Percentiles rank a stretch among this genome's conserved stretches.
phyloP scores from a whole-genome alignment of 2,113 vertebrate species.

The Oostethus manadensis region DNA sequence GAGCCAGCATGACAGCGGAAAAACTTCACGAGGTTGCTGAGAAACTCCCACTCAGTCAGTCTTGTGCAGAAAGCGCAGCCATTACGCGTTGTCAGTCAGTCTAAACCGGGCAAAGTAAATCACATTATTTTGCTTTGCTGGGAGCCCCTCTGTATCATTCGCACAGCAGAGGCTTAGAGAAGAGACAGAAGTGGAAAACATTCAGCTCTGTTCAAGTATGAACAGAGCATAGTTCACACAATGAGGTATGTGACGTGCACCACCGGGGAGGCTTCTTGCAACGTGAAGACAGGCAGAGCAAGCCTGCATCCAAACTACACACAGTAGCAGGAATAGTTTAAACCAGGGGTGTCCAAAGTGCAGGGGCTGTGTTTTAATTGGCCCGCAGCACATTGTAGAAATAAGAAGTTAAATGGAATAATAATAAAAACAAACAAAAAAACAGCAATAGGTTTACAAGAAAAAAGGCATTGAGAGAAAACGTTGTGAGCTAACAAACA shows the following conservation, averaged over 20 bases:
- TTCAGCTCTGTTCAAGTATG: constrained; percentile 18
- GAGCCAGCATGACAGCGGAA: constrained; percentile 43
- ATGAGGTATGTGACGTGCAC: constrained; percentile 25
- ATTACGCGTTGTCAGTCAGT: constrained; percentile 27
- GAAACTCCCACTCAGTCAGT: constrained; percentile 13
- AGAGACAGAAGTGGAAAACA: constrained; percentile 43
- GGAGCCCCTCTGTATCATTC: constrained; percentile 26
- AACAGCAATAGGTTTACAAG: too few species aligned
- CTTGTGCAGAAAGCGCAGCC: neutral
- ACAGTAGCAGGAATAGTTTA: too few species aligned
- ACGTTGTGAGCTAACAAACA: too few species aligned
- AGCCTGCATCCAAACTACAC: constrained; percentile 35
- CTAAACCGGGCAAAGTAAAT: constrained; percentile 36
- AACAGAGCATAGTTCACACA: too few species aligned
- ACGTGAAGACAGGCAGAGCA: constrained; percentile 32
- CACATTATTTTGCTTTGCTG: constrained; percentile 6
- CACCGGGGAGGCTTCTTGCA: constrained; percentile 23
- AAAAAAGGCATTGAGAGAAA: too few species aligned
- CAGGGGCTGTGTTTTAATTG: too few species aligned
- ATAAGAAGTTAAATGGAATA: too few species aligned
- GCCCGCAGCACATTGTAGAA: too few species aligned
- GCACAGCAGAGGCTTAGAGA: constrained; percentile 45
- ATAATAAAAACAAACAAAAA: too few species aligned
- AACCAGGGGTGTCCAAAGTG: too few species aligned
- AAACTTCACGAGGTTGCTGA: constrained; percentile 37